A percentile compares a stretch with the other conserved stretches of the same genome.
These are phyloP conservation scores for Platycheirus rosarum DNA, from an alignment of 2,888 invertebrate genomes.

Conservation along the genomic window DNA sequence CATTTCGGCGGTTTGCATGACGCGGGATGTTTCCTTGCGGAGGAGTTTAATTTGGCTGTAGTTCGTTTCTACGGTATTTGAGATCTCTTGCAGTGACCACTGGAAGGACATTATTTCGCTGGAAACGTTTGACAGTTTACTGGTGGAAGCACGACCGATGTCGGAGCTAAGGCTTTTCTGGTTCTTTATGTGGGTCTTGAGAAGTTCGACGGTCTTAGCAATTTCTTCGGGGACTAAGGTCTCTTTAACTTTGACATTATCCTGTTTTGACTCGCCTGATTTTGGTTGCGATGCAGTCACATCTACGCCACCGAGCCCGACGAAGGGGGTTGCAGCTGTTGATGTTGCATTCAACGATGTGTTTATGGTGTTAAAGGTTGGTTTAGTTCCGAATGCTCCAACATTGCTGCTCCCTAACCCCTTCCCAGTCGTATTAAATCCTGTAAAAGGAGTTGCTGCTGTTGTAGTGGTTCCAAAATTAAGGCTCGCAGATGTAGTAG, in stretches of 20 bases:
- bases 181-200: constrained; percentile 93
- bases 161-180: constrained; percentile 92
- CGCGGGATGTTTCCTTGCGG: constrained; percentile 88
- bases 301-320: constrained; percentile 82
- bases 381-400: constrained; percentile 77
- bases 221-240: constrained; percentile 89
- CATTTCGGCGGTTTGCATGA: constrained; percentile 89
- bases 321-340: constrained; percentile 77
- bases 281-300: constrained; percentile 81
- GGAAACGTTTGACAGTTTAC: constrained; percentile 80
- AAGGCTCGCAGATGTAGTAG: constrained; percentile 78
- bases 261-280: constrained; percentile 80
- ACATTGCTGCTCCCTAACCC: constrained; percentile 57
- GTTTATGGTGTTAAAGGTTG: constrained; percentile 66
- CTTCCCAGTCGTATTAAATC: constrained; percentile 43
- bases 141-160: constrained; percentile 87
- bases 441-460: constrained; percentile 77
- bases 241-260: constrained; percentile 81
- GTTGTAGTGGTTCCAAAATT: constrained; percentile 80
- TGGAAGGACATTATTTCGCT: constrained; percentile 80
- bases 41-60: constrained; percentile 83
- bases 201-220: constrained; percentile 88
- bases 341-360: constrained; percentile 70
- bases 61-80: constrained; percentile 81
- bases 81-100: constrained; percentile 80